Percentiles rank a stretch among this genome's conserved stretches.
phyloP scores from a whole-genome alignment of 2,797 vertebrate genomes.

The Glyptemys insculpta region DNA sequence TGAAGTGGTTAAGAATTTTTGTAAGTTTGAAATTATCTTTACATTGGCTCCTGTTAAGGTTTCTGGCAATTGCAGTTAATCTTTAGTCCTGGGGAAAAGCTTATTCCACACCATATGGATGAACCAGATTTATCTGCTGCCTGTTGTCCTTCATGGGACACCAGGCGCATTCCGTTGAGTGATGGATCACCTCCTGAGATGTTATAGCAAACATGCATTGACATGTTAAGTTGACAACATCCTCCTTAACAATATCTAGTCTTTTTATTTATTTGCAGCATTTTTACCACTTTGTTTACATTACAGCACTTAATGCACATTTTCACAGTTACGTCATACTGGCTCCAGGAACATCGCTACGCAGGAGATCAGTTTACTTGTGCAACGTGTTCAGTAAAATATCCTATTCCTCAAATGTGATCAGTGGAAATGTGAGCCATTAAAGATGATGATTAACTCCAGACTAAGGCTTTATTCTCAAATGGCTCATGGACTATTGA shows the following conservation, averaged over 20 bases:
- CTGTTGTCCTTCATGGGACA: slow-evolving; percentile 76
- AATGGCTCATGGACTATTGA: background rate
- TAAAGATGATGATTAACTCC: slow-evolving; percentile 54
- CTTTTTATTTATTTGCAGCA: background rate
- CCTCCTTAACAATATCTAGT: background rate
- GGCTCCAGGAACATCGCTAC: background rate
- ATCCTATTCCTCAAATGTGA: slow-evolving; percentile 48
- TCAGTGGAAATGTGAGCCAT: slow-evolving; percentile 34
- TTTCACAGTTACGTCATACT: background rate
- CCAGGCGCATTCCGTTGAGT: slow-evolving; percentile 46
- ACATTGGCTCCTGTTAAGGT: slow-evolving; percentile 56
- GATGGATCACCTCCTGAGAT: slow-evolving; percentile 45
- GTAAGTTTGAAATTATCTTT: slow-evolving; percentile 71
- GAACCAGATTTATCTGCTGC: slow-evolving; percentile 68
- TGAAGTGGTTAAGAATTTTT: slow-evolving; percentile 55
- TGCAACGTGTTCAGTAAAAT: slow-evolving; percentile 22
- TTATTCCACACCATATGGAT: slow-evolving; percentile 69
- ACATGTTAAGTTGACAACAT: slow-evolving; percentile 9
- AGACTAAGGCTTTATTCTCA: slow-evolving; percentile 45
- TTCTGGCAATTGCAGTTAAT: slow-evolving; percentile 74
- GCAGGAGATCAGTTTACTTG: slow-evolving; percentile 43
- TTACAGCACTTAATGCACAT: background rate
- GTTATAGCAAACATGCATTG: background rate
- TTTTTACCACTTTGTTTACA: background rate
- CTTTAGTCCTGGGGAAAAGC: slow-evolving; percentile 12